Evolutionary conservation across 2,113 vertebrate species (phyloP).

Genomic region (Podarcis cretensis): DNA sequence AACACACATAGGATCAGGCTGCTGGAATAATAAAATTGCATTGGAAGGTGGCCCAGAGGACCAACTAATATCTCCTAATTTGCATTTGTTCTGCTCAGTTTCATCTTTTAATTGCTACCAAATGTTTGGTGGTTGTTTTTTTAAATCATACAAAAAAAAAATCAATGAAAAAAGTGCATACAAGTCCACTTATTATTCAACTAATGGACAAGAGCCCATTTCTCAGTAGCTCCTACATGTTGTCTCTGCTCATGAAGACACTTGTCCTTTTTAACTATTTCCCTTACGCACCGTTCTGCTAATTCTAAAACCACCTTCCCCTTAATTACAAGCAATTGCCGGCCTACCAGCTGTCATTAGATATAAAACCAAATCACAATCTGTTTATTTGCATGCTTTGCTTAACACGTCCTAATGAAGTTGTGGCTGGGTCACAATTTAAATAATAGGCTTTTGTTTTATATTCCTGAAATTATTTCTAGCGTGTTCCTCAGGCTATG

Average conservation of each 20-base stretch:
- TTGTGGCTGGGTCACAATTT: not conserved
- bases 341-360: not conserved
- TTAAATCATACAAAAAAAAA: not conserved
- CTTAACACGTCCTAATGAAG: not conserved
- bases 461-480: not conserved
- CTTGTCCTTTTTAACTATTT: not conserved
- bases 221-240: not conserved
- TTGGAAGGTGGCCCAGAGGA: not conserved
- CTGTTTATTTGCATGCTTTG: not conserved
- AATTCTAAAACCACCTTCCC: not conserved
- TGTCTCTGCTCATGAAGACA: not conserved
- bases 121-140: conserved; percentile 7
- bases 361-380: not conserved
- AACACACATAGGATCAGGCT: not conserved
- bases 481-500: not conserved
- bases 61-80: conserved; percentile 26
- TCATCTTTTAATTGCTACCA: conserved; percentile 36
- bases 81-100: conserved; percentile 35
- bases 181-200: not conserved
- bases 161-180: not conserved
- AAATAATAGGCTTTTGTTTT: not conserved
- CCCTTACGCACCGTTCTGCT: not conserved
- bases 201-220: not conserved
- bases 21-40: not conserved
- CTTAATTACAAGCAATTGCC: not conserved